phyloP scores from a whole-genome alignment of 2,888 invertebrate genomes.

The Rosalia funebris region DNA sequence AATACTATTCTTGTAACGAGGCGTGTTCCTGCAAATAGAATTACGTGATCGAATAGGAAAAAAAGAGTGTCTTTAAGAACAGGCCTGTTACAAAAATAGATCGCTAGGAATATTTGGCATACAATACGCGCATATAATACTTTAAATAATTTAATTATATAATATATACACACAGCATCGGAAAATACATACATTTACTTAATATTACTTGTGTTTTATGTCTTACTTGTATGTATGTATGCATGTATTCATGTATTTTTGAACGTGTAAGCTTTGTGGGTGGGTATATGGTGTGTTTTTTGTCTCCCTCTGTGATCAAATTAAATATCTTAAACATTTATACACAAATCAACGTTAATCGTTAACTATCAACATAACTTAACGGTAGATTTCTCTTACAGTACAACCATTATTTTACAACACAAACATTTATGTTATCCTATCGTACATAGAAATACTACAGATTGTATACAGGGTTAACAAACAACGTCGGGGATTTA shows the following conservation, averaged over 20 bases:
- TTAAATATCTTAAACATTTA: constrained; percentile 40
- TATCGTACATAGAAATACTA: constrained; percentile 23
- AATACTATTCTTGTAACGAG: constrained; percentile 54
- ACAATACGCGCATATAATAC: constrained; percentile 61
- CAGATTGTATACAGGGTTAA: background rate
- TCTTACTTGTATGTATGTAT: constrained; percentile 48
- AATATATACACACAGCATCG: constrained; percentile 62
- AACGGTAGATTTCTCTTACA: constrained; percentile 24
- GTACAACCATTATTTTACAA: constrained; percentile 23
- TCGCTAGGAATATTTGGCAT: constrained; percentile 61
- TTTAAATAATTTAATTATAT: constrained; percentile 58
- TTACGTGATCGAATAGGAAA: constrained; percentile 29
- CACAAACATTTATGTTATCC: constrained; percentile 23
- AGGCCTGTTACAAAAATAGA: constrained; percentile 53
- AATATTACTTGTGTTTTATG: constrained; percentile 53
- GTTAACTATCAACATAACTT: constrained; percentile 31
- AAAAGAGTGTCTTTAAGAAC: constrained; percentile 44
- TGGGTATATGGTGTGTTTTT: constrained; percentile 49
- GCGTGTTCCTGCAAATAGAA: constrained; percentile 40
- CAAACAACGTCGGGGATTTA: constrained; percentile 1
- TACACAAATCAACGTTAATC: constrained; percentile 37
- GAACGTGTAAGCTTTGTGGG: constrained; percentile 64
- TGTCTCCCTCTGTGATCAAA: constrained; percentile 56
- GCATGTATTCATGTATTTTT: constrained; percentile 62
- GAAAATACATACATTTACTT: constrained; percentile 65